These are phyloP conservation scores for Heterohyrax brucei DNA, from an alignment of 2,797 vertebrate species.

Conservation along the genomic window DNA sequence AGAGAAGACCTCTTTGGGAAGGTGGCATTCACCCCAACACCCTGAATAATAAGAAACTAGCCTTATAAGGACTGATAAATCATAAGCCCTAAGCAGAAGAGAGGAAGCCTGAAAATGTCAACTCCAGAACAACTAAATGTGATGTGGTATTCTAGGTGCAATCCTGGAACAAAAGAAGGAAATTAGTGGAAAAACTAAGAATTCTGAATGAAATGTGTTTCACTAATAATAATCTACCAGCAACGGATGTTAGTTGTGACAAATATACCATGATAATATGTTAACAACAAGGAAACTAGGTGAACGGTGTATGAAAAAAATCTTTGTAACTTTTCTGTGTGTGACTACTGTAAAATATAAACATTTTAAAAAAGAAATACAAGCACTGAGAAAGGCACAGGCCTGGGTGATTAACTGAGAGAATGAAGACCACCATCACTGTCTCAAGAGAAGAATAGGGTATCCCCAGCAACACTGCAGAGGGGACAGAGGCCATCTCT, in stretches of 20 bases:
- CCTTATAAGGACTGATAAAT: not conserved
- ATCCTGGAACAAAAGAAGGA: not conserved
- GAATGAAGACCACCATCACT: not conserved
- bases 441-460: not conserved
- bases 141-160: not conserved
- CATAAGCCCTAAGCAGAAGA: not conserved
- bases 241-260: not conserved
- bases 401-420: not conserved
- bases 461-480: not conserved
- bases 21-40: not conserved
- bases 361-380: not conserved
- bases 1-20: not conserved
- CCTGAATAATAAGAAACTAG: not conserved
- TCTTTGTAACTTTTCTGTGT: not conserved
- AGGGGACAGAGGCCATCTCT: not conserved
- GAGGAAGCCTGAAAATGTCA: not conserved
- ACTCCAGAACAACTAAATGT: too few relatives aligned
- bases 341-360: not conserved
- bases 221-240: not conserved
- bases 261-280: not conserved
- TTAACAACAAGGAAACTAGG: not conserved
- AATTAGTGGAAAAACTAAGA: not conserved
- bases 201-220: not conserved
- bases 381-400: not conserved
- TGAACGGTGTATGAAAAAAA: too few relatives aligned